Evolutionary conservation across 2,113 vertebrate genomes (phyloP).

Genomic region (Chitala chitala): DNA sequence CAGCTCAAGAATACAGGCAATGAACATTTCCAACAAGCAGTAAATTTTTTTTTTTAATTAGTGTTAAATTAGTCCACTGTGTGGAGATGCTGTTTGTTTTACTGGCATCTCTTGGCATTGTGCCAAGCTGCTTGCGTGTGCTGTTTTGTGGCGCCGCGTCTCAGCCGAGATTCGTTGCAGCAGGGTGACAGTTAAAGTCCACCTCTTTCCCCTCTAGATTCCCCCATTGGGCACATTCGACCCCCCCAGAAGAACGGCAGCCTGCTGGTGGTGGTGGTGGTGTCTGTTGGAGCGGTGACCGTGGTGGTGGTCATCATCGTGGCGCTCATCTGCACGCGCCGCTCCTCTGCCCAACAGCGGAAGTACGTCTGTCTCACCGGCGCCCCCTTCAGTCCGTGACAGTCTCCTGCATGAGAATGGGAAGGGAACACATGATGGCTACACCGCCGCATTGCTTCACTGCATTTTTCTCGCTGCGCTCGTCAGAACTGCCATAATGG

Average conservation of each 20-base stretch:
- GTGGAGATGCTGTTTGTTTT: not conserved
- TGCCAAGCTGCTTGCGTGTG: too few species aligned
- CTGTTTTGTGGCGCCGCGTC: too few species aligned
- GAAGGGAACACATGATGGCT: too few species aligned
- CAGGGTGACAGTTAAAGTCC: not conserved
- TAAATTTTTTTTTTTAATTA: not conserved
- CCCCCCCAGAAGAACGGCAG: constrained; percentile 86
- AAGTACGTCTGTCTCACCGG: constrained; percentile 67
- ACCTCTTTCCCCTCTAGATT: constrained; percentile 61
- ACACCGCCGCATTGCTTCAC: too few species aligned
- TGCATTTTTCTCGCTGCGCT: too few species aligned
- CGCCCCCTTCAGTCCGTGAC: not conserved
- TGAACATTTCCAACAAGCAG: not conserved
- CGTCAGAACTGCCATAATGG: too few species aligned
- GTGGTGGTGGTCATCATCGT: constrained; percentile 72
- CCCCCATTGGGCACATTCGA: constrained; percentile 87
- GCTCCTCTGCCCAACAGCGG: constrained; percentile 84
- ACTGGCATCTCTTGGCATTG: not conserved
- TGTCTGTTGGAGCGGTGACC: constrained; percentile 75
- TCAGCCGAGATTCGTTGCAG: too few species aligned
- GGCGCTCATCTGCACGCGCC: constrained; percentile 81
- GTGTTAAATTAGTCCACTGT: not conserved
- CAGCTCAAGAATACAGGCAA: not conserved
- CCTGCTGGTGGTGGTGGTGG: constrained; percentile 82
- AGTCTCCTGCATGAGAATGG: not conserved